These are phyloP conservation scores for Cylindroiulus punctatus DNA, from an alignment of 2,888 invertebrate species.

Conservation along the genomic window DNA sequence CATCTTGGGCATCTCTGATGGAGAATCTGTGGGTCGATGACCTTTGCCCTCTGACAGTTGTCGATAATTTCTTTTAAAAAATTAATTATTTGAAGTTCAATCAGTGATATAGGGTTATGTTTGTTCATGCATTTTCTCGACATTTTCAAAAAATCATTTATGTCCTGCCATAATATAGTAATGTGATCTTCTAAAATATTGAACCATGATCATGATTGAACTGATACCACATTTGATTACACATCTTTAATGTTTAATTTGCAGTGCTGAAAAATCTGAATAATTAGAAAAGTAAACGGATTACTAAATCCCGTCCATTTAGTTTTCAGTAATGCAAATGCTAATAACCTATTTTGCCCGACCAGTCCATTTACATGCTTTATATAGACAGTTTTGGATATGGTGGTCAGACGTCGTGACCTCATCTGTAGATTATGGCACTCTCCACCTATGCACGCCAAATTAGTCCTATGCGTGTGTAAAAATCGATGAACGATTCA, in stretches of 20 bases:
- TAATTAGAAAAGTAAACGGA: too few species aligned
- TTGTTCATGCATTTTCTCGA: too few species aligned
- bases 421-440: conserved; percentile 28
- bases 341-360: conserved; percentile 18
- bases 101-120: too few species aligned
- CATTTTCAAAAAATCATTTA: too few species aligned
- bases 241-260: too few species aligned
- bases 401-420: conserved; percentile 35
- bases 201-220: too few species aligned
- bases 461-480: background rate
- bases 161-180: too few species aligned
- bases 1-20: background rate
- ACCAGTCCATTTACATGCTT: background rate
- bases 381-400: background rate
- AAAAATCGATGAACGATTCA: conserved; percentile 36
- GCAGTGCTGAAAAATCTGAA: too few species aligned
- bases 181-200: too few species aligned
- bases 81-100: too few species aligned
- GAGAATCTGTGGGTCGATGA: conserved; percentile 12
- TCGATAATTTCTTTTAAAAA: background rate
- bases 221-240: too few species aligned
- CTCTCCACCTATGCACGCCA: conserved; percentile 8
- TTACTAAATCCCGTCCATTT: too few species aligned
- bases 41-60: background rate
- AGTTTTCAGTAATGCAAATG: background rate